A percentile compares a stretch with the other conserved stretches of the same genome.
Conservation (phyloP, 1,140 invertebrate genomes). For the Drosophila cardini region DNA sequence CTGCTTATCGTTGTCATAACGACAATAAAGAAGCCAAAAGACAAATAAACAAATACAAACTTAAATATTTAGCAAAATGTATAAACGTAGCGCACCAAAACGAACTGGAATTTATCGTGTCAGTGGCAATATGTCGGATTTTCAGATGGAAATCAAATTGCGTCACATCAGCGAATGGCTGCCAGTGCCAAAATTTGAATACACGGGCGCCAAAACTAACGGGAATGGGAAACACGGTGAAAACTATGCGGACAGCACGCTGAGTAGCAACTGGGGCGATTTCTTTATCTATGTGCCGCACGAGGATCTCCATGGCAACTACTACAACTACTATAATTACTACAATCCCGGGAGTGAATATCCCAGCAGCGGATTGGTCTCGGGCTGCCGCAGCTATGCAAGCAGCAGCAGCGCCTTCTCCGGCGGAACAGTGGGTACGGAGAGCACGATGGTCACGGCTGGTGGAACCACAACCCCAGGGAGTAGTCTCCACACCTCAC, state of each 20-base stretch:
- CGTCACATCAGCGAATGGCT: constrained; percentile 72
- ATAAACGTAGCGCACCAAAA: constrained; percentile 77
- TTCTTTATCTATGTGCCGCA: constrained; percentile 56
- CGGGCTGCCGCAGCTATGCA: neutral
- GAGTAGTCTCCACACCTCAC: neutral
- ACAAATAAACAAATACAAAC: constrained; percentile 1
- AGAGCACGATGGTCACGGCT: neutral
- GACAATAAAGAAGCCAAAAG: constrained; percentile 37
- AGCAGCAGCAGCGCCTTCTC: neutral
- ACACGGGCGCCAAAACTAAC: constrained; percentile 38
- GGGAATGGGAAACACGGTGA: constrained; percentile 2
- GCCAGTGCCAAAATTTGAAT: constrained; percentile 74
- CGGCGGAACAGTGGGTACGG: neutral
- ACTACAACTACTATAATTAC: constrained; percentile 44
- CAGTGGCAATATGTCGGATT: constrained; percentile 85
- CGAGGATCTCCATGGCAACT: constrained; percentile 49
- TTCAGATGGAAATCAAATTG: constrained; percentile 83
- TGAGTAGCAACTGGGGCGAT: constrained; percentile 37
- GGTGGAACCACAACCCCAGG: neutral
- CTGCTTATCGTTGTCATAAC: constrained; percentile 53
- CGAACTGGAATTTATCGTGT: constrained; percentile 85
- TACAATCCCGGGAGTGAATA: constrained; percentile 40
- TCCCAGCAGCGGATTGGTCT: constrained; percentile 1
- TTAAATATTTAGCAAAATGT: constrained; percentile 36
- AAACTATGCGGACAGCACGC: constrained; percentile 34